These are phyloP conservation scores for Clupea harengus DNA, from an alignment of 2,113 vertebrate species.

Conservation along the genomic window DNA sequence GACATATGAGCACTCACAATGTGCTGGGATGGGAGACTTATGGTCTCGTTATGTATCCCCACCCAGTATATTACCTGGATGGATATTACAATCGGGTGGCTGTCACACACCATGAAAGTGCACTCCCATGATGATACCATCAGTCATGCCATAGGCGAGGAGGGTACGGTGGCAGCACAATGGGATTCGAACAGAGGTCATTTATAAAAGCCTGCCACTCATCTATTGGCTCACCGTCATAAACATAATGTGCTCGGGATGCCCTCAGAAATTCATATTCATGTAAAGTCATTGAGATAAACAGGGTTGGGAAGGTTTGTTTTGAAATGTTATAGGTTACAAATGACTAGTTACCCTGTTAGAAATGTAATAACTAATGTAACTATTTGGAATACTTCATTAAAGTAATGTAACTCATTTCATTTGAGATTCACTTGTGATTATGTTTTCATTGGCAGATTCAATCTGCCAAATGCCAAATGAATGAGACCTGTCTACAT, in stretches of 20 bases:
- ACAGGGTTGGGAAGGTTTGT: not conserved
- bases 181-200: not conserved
- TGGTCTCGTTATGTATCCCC: conserved; percentile 21
- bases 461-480: no score
- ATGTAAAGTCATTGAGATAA: not conserved
- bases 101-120: not conserved
- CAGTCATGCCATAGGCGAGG: not conserved
- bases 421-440: no score
- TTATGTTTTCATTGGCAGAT: no score
- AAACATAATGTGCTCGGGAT: not conserved
- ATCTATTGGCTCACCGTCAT: not conserved
- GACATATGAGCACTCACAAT: not conserved
- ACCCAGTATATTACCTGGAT: conserved; percentile 17
- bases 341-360: no score
- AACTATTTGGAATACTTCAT: no score
- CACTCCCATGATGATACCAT: not conserved
- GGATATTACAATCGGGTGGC: conserved; percentile 2
- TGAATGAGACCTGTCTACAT: no score
- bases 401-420: no score
- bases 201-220: not conserved
- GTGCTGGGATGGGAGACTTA: conserved; percentile 14
- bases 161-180: not conserved
- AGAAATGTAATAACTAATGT: no score
- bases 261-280: not conserved
- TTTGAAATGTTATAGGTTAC: no score